These are phyloP conservation scores for Corydoras maculifer DNA, from an alignment of 2,113 vertebrate genomes.

Conservation along the genomic window DNA sequence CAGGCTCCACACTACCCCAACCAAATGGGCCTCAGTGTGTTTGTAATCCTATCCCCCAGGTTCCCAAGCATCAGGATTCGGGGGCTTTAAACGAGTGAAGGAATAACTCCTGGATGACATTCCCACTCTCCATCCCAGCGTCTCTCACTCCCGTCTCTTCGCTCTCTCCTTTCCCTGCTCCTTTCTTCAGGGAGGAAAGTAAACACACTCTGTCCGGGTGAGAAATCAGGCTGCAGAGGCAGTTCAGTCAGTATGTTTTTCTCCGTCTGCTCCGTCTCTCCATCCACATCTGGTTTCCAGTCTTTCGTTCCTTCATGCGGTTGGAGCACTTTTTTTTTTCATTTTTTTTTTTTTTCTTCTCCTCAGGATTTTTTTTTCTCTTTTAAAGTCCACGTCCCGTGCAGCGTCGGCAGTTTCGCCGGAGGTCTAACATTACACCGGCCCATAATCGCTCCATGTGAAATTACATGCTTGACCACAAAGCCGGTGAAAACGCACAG, in stretches of 20 bases:
- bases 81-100: constrained; percentile 30
- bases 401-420: constrained; percentile 52
- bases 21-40: no score
- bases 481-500: constrained; percentile 62
- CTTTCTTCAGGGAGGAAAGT: constrained; percentile 39
- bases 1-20: no score
- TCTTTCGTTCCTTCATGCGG: constrained; percentile 66
- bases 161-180: background rate
- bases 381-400: constrained; percentile 61
- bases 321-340: constrained; percentile 32
- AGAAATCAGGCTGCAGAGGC: background rate
- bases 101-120: no score
- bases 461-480: constrained; percentile 75
- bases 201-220: constrained; percentile 49
- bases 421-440: constrained; percentile 68
- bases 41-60: no score
- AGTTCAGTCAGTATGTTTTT: background rate
- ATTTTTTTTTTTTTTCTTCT: constrained; percentile 22
- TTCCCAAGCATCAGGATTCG: no score
- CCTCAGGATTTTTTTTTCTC: constrained; percentile 37
- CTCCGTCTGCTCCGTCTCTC: constrained; percentile 33
- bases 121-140: background rate
- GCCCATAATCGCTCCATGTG: constrained; percentile 69
- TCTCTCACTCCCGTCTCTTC: no score
- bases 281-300: constrained; percentile 69